Evolutionary conservation across 92 coral and sea anemone genomes (phyloP).

Genomic region (Epizoanthus fatuus): DNA sequence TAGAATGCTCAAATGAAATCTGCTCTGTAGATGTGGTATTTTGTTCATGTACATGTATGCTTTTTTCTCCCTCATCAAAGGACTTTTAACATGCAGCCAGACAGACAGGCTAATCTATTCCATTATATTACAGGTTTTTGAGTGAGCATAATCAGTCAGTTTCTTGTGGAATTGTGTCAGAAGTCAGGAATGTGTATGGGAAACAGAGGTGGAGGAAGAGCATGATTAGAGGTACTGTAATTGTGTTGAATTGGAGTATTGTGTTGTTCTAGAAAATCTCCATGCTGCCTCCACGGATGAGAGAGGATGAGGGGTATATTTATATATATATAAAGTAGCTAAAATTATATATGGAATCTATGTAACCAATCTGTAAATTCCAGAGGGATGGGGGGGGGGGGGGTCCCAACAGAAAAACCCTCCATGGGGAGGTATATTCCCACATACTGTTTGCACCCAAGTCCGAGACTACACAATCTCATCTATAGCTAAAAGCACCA

Average conservation of each 20-base stretch:
- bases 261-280: not conserved
- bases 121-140: conserved; percentile 34
- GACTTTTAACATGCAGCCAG: not conserved
- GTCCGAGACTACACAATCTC: too few species aligned
- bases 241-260: not conserved
- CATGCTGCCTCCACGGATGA: too few species aligned
- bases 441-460: too few species aligned
- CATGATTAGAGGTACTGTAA: conserved; percentile 34
- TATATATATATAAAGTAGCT: too few species aligned
- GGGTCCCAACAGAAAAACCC: too few species aligned
- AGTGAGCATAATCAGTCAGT: conserved; percentile 44
- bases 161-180: conserved; percentile 17
- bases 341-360: too few species aligned
- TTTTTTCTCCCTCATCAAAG: not conserved
- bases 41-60: not conserved
- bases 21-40: not conserved
- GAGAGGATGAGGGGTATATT: too few species aligned
- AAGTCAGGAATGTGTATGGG: conserved; percentile 51
- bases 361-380: too few species aligned
- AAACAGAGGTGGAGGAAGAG: conserved; percentile 48
- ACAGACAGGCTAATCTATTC: not conserved
- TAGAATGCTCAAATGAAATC: too few species aligned
- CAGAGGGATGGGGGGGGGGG: too few species aligned
- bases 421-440: too few species aligned
- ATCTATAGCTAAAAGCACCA: too few species aligned